Percentiles rank a stretch among this genome's conserved stretches.
phyloP scores from a whole-genome alignment of 2,113 vertebrate species.

The Scatophagus argus region DNA sequence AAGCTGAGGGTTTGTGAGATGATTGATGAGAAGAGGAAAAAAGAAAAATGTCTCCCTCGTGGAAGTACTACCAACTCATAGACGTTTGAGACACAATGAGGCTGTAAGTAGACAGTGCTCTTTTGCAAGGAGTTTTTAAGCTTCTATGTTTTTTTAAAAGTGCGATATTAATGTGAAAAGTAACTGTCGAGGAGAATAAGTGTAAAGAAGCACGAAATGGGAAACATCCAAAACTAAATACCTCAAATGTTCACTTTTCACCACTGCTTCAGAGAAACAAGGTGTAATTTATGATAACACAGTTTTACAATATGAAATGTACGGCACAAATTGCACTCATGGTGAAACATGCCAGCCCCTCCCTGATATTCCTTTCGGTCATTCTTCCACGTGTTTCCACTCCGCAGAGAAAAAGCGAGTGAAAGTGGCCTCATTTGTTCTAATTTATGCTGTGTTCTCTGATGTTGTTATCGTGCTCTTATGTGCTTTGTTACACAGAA shows the following conservation, averaged over 20 bases:
- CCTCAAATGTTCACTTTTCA: background rate
- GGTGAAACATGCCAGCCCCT: constrained; percentile 5
- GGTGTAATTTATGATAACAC: background rate
- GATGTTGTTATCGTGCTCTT: constrained; percentile 54
- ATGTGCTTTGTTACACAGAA: constrained; percentile 56
- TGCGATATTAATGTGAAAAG: background rate
- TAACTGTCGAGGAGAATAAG: background rate
- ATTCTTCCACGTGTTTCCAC: constrained; percentile 58
- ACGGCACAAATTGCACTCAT: background rate
- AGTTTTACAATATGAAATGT: background rate
- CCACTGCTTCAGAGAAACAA: background rate
- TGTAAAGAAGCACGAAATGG: background rate
- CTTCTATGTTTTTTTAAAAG: background rate
- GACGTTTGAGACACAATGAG: background rate
- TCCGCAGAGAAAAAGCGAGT: constrained; percentile 10
- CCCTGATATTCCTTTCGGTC: constrained; percentile 13
- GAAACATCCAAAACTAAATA: background rate
- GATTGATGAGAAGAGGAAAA: constrained; percentile 2
- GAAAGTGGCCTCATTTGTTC: constrained; percentile 35
- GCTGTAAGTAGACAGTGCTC: background rate
- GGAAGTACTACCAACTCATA: background rate
- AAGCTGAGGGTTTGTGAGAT: background rate
- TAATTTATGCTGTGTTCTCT: constrained; percentile 51
- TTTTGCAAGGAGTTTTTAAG: background rate
- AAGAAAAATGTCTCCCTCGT: background rate